Base-by-base conservation (phyloP, 2,797 vertebrate species). In the Pangasius larnaudii region DNA sequence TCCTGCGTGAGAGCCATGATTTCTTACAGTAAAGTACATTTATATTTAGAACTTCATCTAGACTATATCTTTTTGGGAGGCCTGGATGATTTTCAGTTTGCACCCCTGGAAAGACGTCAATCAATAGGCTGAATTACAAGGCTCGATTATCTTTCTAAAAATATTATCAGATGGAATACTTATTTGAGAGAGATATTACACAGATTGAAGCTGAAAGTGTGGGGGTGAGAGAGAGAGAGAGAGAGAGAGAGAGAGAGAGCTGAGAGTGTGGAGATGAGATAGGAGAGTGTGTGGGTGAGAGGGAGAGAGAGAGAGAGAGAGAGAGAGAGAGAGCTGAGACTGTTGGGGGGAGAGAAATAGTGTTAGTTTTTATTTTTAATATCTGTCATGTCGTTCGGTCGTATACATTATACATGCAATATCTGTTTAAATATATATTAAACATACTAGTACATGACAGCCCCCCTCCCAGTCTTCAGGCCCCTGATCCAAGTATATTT, bases 331-430 rank as follows among this genome's bases (percentile, higher is more conserved):
- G 74, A 77, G 6, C 9, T 24, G 61, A 65, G n/a, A 65, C 10
- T 9, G 27, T 65, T 27, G 24, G 27, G 24, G 8, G 4, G 8
- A 14, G n/a, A 30, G 30, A 58, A 3, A 80, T 5, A 24, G n/a
- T 59, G 16, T 39, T 14, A 0, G 13, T 75, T 81, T 81, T 42
- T 39, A 61, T 81, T 81, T 61, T 11, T 81, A 61, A 81, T 61
- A 39, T 58, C 22, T 27, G 79, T 39, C 79, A 42, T 7, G 56
- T 42, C 22, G 14, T 81, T 81, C 30, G 6, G 58, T 36, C 53
- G 36, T 82, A 67, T 51, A 67, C 2, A 67, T 83, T 83, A 83
- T 83, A 65, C 59, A 65, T 67, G 61, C 6, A 67, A 36, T 72
- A 85, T 72, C 13, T 39, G 22, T 72, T 58, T 27, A 71, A 82